Evolutionary conservation across 2,888 invertebrate species (phyloP).

Genomic region (Eristalis arbustorum): DNA sequence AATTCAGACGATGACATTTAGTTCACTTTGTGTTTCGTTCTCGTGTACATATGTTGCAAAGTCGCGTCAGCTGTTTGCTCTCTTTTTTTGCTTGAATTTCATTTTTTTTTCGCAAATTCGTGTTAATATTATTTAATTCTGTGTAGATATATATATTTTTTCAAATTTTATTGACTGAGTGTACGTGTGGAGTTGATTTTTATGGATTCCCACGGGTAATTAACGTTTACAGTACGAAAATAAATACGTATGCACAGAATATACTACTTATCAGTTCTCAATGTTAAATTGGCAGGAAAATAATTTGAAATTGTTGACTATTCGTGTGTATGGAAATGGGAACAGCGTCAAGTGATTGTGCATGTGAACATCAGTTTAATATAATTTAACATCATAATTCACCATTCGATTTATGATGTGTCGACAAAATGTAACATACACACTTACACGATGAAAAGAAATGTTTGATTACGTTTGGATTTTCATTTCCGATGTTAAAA

Average conservation of each 20-base stretch:
- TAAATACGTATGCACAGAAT: background rate
- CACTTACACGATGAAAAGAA: conserved; percentile 17
- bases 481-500: background rate
- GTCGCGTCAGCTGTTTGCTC: conserved; percentile 47
- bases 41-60: conserved; percentile 17
- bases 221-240: background rate
- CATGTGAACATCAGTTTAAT: background rate
- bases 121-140: conserved; percentile 26
- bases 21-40: conserved; percentile 48
- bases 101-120: conserved; percentile 20
- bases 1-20: conserved; percentile 41
- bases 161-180: background rate
- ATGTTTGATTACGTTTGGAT: background rate
- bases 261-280: background rate
- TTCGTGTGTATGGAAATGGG: background rate
- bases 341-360: background rate
- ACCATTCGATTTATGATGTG: conserved; percentile 17
- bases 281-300: background rate
- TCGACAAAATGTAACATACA: background rate
- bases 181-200: background rate
- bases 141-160: background rate
- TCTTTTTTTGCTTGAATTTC: conserved; percentile 1
- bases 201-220: background rate
- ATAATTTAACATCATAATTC: background rate
- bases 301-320: background rate